Base-by-base conservation (phyloP, 2,888 invertebrate species). In the Abrostola triplasia region DNA sequence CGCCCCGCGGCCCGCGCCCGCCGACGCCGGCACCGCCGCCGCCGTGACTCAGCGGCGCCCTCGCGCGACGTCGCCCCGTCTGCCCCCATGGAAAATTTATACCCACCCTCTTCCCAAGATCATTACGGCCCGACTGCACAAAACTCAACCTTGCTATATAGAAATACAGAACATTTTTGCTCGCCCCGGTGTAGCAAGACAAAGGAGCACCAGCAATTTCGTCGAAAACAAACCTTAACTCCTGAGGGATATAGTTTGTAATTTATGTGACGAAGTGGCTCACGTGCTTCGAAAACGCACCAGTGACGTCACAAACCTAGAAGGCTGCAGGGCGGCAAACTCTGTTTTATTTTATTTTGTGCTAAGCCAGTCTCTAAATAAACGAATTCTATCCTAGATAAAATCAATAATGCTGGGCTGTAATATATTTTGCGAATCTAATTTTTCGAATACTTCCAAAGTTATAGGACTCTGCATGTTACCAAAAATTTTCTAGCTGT, bases 81-180 rank as follows among this genome's bases (percentile, higher is more conserved):
- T 94, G 88, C 94, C 94, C 90, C 94, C 93, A 92, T 93, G 86
- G 88, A 94, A 94, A 94, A 94, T 94, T 94, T 94, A 94, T 94
- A 94, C 92, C 94, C 92, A 92, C 94, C 93, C 93, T 90, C 90
- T 87, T 82, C 82, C 89, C 88, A 92, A 93, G 93, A 92, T 92
- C 90, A 92, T 93, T 91, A 90, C 85, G 77, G 77, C 69, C 70
- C 80, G 58, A 51, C 69, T 77, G 69, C 38, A 62, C 80, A 60
- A 86, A 90, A 90, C 73, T 84, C 82, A 82, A 88, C 90, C 88
- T 83, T 90, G 84, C 67, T 24, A 54, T 78, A 55, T 64, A 67
- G 73, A 70, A 77, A 84, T 88, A 93, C 80, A 85, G 86, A 80
- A 79, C 84, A 80, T 79, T 91, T 86, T 87, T 71, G 79, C 65